Evolutionary conservation across 2,113 vertebrate species (phyloP), one percentile per base, ranked within the genome.

Genomic region (Taxidea taxus): DNA sequence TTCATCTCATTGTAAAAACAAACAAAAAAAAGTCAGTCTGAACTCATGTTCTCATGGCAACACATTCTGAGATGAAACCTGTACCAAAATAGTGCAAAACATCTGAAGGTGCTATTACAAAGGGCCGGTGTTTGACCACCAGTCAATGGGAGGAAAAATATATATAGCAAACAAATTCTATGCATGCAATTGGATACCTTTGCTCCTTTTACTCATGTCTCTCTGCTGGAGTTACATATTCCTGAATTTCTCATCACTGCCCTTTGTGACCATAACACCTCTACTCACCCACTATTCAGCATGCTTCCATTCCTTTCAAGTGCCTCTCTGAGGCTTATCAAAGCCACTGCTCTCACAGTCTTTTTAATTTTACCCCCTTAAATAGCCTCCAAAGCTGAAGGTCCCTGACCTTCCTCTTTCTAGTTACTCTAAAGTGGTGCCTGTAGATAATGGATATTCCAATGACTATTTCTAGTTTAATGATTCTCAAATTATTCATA

Each of bases 31-130:
- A 37, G 27, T 81, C 91, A 85, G 58, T 66, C 93, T 95, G 96
- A 93, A 90, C 82, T 93, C 70, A 60, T 16, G 93, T 96, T 97
- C 96, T 97, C 93, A 94, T 85, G 64, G 97, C 87, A 97, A 98
- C 96, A 86, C 58, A 84, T 85, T 80, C 87, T 96, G 49, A 95
- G 68, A 95, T 27, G 21, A 97, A 96, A 96, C 0, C 75, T 87
- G 11, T 11, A 68, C 82, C 34, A 85, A 70, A 93, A 93, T 62
- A 64, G 68, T 70, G 8, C 18, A 90, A 74, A 80, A 54, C 23
- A 81, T 58, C 95, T 95, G 82, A 81, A 93, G 83, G 39, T 51
- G n/a, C 13, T 64, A 27, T 80, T 47, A 68, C 7, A 90, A 64
- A 90, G 82, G 80, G 90, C 75, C 83, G 88, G 44, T 8, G n/a